Percentiles rank a stretch among this genome's conserved stretches.
phyloP scores from a whole-genome alignment of 2,888 invertebrate genomes.

The Lithophane ornitopus region DNA sequence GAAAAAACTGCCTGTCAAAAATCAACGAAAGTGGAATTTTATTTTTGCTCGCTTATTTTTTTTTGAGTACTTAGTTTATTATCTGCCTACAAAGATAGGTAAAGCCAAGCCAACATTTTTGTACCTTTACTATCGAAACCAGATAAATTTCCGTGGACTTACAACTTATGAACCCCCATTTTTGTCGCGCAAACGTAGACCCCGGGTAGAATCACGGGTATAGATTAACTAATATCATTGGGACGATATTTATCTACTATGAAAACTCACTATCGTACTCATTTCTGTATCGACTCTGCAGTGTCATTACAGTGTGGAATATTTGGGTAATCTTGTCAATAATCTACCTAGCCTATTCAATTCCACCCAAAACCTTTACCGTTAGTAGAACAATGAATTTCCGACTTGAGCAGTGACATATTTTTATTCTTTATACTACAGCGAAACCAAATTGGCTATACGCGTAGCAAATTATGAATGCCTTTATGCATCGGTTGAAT shows the following conservation, averaged over 20 bases:
- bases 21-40: too few species aligned
- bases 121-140: too few species aligned
- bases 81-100: too few species aligned
- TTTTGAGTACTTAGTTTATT: too few species aligned
- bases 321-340: background rate
- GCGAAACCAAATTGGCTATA: conserved; percentile 19
- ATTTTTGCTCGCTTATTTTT: too few species aligned
- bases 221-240: background rate
- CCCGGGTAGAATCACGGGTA: too few species aligned
- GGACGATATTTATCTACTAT: background rate
- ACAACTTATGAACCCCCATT: too few species aligned
- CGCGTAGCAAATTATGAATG: conserved; percentile 41
- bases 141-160: too few species aligned
- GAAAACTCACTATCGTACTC: conserved; percentile 4
- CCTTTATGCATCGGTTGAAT: conserved; percentile 18
- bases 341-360: background rate
- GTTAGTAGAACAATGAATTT: conserved; percentile 26
- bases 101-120: too few species aligned
- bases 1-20: too few species aligned
- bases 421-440: conserved; percentile 1
- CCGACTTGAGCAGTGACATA: conserved; percentile 28
- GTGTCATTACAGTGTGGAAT: background rate
- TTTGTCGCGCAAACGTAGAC: too few species aligned
- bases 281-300: background rate
- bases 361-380: too few species aligned